Evolutionary conservation across 2,888 invertebrate genomes (phyloP).

Genomic region (Aleiodes alternator): DNA sequence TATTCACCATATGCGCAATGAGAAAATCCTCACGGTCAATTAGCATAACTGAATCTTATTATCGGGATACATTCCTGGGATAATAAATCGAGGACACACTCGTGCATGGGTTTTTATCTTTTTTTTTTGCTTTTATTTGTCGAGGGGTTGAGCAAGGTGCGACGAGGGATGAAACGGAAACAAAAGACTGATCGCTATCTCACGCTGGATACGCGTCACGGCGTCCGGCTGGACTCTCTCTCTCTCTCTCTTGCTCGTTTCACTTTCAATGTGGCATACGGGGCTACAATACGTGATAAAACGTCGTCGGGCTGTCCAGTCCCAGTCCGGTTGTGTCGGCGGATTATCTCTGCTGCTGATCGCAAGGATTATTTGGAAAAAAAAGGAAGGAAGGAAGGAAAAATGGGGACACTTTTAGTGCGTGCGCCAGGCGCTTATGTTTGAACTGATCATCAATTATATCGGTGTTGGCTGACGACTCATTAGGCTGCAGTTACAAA

Average conservation of each 20-base stretch:
- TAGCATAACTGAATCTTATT: slow-evolving; percentile 36
- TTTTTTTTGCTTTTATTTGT: neutral
- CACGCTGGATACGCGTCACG: slow-evolving; percentile 62
- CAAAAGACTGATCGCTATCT: slow-evolving; percentile 70
- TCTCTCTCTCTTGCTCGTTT: slow-evolving; percentile 11
- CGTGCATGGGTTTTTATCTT: slow-evolving; percentile 14
- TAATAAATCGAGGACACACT: slow-evolving; percentile 38
- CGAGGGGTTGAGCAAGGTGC: slow-evolving; percentile 61
- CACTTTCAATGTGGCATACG: slow-evolving; percentile 31
- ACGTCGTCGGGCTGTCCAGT: slow-evolving; percentile 29
- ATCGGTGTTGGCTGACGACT: slow-evolving; percentile 49
- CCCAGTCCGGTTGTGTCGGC: slow-evolving; percentile 28
- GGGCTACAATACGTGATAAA: slow-evolving; percentile 40
- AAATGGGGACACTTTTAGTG: slow-evolving; percentile 28
- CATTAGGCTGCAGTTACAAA: slow-evolving; percentile 57
- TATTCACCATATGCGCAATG: slow-evolving; percentile 18
- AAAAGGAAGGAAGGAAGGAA: neutral
- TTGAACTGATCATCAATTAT: slow-evolving; percentile 50
- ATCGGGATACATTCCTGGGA: slow-evolving; percentile 3
- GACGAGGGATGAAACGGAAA: slow-evolving; percentile 70
- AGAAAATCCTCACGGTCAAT: slow-evolving; percentile 38
- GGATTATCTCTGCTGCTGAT: slow-evolving; percentile 40
- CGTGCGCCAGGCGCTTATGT: slow-evolving; percentile 40
- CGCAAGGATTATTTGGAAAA: slow-evolving; percentile 39
- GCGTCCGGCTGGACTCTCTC: slow-evolving; percentile 54